Conservation (phyloP, 2,888 invertebrate genomes). For the Matsumyia berberina region DNA sequence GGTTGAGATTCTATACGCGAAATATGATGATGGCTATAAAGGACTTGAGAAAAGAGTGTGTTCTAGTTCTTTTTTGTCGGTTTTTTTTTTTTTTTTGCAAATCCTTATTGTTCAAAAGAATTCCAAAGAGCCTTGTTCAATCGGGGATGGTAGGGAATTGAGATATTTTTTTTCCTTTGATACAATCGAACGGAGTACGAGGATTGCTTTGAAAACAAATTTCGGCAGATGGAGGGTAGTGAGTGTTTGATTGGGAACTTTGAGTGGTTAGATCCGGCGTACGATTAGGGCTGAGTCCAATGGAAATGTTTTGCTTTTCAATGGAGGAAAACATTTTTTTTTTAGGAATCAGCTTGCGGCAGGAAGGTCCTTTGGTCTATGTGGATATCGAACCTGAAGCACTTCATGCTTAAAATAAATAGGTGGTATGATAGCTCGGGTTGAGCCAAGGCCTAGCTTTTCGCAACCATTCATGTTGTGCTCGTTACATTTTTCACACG, state of each 20-base stretch:
- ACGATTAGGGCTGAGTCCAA: conserved; percentile 15
- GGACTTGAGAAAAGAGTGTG: conserved; percentile 35
- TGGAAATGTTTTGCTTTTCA: neutral
- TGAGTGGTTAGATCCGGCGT: conserved; percentile 60
- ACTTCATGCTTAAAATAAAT: too few relatives aligned
- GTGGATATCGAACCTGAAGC: too few relatives aligned
- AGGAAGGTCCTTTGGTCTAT: too few relatives aligned
- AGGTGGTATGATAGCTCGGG: too few relatives aligned
- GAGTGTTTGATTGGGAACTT: conserved; percentile 55
- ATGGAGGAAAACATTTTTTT: too few relatives aligned
- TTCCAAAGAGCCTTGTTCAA: conserved; percentile 34
- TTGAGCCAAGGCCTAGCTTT: too few relatives aligned
- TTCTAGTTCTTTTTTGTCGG: conserved; percentile 29
- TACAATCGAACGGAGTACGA: conserved; percentile 8
- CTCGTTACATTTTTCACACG: too few relatives aligned
- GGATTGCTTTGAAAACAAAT: conserved; percentile 28
- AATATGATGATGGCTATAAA: conserved; percentile 42
- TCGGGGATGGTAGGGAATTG: conserved; percentile 45
- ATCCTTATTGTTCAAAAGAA: conserved; percentile 41
- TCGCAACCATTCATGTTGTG: too few relatives aligned
- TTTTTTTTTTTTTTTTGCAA: too few relatives aligned
- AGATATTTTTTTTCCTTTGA: conserved; percentile 17
- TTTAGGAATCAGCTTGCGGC: too few relatives aligned
- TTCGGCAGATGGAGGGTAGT: conserved; percentile 41
- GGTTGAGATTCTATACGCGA: conserved; percentile 8